Evolutionary conservation across 2,113 vertebrate genomes (phyloP).

Genomic region (Otolemur garnettii): DNA sequence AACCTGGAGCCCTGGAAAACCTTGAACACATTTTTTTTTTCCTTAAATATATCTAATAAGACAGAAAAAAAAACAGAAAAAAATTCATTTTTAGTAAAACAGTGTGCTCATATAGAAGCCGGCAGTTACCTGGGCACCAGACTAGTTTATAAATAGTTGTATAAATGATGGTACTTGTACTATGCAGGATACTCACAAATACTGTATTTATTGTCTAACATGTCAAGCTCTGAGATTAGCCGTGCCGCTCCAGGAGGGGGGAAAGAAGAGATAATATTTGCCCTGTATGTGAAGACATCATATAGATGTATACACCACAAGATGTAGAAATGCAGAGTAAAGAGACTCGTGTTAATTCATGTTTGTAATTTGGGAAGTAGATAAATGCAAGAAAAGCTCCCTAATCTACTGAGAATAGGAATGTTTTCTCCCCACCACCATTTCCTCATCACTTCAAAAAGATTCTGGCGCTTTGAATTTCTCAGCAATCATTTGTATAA

Average conservation of each 20-base stretch:
- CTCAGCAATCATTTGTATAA: background rate
- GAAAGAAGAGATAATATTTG: background rate
- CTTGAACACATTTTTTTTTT: background rate
- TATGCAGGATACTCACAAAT: background rate
- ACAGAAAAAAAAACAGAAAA: background rate
- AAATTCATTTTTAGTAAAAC: background rate
- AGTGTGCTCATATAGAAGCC: background rate
- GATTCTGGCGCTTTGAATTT: background rate
- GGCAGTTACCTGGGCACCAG: background rate
- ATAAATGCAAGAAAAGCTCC: background rate
- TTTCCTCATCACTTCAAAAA: background rate
- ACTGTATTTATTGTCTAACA: background rate
- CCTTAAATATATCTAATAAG: background rate
- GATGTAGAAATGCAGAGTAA: too few relatives aligned
- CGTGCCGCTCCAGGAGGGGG: rapidly evolving
- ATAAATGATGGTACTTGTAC: background rate
- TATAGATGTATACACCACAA: background rate
- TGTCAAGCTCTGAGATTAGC: background rate
- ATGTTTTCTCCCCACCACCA: rapidly evolving
- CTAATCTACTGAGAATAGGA: background rate
- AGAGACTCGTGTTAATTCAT: background rate
- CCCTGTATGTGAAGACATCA: background rate
- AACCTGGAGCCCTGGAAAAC: background rate
- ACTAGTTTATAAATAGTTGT: background rate
- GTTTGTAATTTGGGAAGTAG: background rate